Conservation (phyloP, 2,888 invertebrate genomes). For the Morpho deidamia region DNA sequence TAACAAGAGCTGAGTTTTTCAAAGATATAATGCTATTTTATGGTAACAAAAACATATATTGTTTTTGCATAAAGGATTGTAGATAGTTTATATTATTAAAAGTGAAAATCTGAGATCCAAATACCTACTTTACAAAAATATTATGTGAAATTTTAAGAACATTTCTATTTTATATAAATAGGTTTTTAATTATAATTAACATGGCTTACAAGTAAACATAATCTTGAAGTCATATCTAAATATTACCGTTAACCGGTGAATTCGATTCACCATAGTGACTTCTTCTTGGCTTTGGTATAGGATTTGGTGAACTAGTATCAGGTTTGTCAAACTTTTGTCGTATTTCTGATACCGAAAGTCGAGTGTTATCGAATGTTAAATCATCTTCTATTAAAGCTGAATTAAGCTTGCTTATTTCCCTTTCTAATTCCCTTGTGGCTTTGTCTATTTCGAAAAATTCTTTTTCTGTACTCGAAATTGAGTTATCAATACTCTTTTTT, state of each 20-base stretch:
- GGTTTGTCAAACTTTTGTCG: constrained; percentile 74
- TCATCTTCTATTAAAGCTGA: constrained; percentile 67
- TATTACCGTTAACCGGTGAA: constrained; percentile 39
- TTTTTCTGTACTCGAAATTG: constrained; percentile 66
- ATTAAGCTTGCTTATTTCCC: constrained; percentile 68
- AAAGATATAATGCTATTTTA: too few relatives aligned
- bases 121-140: constrained; percentile 6
- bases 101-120: constrained; percentile 21
- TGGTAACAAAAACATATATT: too few relatives aligned
- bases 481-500: constrained; percentile 61
- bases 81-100: neutral
- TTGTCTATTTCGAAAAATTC: constrained; percentile 70
- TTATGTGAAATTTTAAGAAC: neutral
- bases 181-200: neutral
- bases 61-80: too few relatives aligned
- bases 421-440: constrained; percentile 64
- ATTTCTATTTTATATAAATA: neutral
- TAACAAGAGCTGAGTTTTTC: too few relatives aligned
- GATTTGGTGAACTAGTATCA: constrained; percentile 70
- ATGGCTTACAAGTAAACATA: neutral
- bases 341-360: constrained; percentile 66
- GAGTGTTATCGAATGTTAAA: constrained; percentile 40
- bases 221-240: constrained; percentile 1
- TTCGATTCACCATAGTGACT: constrained; percentile 61
- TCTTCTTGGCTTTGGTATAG: constrained; percentile 78